Evolutionary conservation across 92 coral and sea anemone species (phyloP).

Genomic region (Epizoanthus fatuus): DNA sequence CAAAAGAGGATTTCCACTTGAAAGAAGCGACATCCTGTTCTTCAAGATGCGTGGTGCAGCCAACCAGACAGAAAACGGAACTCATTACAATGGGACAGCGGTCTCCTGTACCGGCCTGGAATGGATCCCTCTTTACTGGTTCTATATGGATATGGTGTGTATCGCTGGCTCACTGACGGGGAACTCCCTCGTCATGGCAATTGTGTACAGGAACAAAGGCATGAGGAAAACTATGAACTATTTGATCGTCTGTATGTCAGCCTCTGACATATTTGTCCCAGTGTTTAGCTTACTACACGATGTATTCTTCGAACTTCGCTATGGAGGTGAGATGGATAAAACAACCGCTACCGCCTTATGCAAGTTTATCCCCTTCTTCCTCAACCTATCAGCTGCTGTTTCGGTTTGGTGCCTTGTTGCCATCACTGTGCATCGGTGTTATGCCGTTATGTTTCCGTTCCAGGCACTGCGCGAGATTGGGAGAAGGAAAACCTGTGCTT

Average conservation of each 20-base stretch:
- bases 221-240: constrained; percentile 40
- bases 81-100: not conserved
- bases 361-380: constrained; percentile 12
- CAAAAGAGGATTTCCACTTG: too few species aligned
- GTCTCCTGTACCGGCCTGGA: not conserved
- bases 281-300: not conserved
- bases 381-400: constrained; percentile 23
- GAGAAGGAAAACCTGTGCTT: not conserved
- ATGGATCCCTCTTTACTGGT: constrained; percentile 22
- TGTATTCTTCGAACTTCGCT: not conserved
- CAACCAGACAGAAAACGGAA: not conserved
- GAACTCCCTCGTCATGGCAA: constrained; percentile 16
- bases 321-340: not conserved
- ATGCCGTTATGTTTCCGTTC: constrained; percentile 35
- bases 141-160: constrained; percentile 17
- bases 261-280: constrained; percentile 37
- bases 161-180: constrained; percentile 25
- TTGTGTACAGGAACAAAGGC: constrained; percentile 34
- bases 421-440: constrained; percentile 25
- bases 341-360: constrained; percentile 1
- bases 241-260: constrained; percentile 35
- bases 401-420: constrained; percentile 38
- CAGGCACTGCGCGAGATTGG: constrained; percentile 22
- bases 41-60: constrained; percentile 3
- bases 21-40: not conserved